Conservation (phyloP, 2,888 invertebrate species). For the Allygus modestus region DNA sequence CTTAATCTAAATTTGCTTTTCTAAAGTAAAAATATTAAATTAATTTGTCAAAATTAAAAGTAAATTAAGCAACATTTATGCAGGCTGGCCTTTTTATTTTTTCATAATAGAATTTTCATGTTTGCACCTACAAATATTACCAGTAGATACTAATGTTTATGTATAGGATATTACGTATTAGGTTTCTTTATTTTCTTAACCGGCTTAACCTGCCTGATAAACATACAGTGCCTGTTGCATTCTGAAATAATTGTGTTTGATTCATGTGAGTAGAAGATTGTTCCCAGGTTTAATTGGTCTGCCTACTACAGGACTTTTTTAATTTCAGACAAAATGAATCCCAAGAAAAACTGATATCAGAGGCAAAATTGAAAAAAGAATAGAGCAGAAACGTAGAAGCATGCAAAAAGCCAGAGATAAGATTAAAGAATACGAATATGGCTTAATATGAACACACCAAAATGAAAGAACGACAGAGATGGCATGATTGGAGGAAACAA, state of each 20-base stretch:
- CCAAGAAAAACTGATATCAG: conserved; percentile 35
- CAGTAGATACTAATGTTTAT: not conserved
- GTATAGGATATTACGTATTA: not conserved
- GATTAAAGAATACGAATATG: conserved; percentile 32
- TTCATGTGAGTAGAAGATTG: not conserved
- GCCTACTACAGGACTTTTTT: not conserved
- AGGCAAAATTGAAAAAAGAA: conserved; percentile 57
- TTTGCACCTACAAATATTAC: not conserved
- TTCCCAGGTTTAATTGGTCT: not conserved
- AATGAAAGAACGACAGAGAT: conserved; percentile 39
- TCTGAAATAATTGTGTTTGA: not conserved
- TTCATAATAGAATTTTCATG: not conserved
- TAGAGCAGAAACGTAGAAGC: conserved; percentile 40
- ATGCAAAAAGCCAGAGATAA: conserved; percentile 39
- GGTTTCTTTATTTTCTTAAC: too few relatives aligned
- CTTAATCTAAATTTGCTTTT: not conserved
- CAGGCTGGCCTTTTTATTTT: not conserved
- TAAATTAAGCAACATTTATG: not conserved
- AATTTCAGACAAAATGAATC: conserved; percentile 20
- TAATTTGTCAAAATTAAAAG: not conserved
- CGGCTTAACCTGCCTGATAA: not conserved
- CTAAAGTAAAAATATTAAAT: not conserved
- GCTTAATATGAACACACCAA: conserved; percentile 17
- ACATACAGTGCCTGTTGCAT: not conserved
- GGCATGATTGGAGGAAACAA: conserved; percentile 26